A percentile compares a stretch with the other conserved stretches of the same genome.
phyloP scores from a whole-genome alignment of 2,888 invertebrate species.

The Brachynemurus nebulosus region DNA sequence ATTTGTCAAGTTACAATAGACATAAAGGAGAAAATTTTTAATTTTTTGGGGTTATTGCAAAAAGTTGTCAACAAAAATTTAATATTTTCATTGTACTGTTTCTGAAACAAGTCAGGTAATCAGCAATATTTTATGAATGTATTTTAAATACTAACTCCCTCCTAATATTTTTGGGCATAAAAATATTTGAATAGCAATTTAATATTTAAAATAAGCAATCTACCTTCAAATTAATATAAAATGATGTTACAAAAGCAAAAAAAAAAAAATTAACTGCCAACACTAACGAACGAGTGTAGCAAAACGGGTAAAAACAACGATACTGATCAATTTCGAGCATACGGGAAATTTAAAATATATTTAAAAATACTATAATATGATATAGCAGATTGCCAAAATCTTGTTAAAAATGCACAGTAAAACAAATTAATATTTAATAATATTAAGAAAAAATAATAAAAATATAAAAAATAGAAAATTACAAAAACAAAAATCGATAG shows the following conservation, averaged over 20 bases:
- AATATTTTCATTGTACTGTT: too few species aligned
- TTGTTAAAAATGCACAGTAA: conserved; percentile 10
- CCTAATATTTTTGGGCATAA: not conserved
- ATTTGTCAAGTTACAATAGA: too few species aligned
- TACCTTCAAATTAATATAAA: too few species aligned
- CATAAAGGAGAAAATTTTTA: too few species aligned
- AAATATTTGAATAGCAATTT: not conserved
- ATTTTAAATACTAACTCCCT: not conserved
- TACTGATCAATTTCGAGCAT: conserved; percentile 1
- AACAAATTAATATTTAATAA: conserved; percentile 2
- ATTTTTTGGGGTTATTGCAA: too few species aligned
- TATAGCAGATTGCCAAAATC: conserved; percentile 11
- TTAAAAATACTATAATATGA: not conserved
- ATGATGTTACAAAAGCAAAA: not conserved
- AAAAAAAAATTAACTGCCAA: not conserved
- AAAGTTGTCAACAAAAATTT: too few species aligned
- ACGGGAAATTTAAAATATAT: conserved; percentile 4
- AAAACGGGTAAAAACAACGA: conserved; percentile 1
- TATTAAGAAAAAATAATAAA: conserved; percentile 1
- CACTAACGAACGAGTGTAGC: not conserved
- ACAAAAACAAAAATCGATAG: conserved; percentile 6
- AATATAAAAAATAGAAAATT: not conserved
- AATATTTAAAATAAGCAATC: not conserved
- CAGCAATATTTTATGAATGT: not conserved
- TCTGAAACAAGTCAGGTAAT: too few species aligned